These are phyloP conservation scores for Rhodophaea formosa DNA, from an alignment of 2,888 invertebrate species.

Conservation along the genomic window DNA sequence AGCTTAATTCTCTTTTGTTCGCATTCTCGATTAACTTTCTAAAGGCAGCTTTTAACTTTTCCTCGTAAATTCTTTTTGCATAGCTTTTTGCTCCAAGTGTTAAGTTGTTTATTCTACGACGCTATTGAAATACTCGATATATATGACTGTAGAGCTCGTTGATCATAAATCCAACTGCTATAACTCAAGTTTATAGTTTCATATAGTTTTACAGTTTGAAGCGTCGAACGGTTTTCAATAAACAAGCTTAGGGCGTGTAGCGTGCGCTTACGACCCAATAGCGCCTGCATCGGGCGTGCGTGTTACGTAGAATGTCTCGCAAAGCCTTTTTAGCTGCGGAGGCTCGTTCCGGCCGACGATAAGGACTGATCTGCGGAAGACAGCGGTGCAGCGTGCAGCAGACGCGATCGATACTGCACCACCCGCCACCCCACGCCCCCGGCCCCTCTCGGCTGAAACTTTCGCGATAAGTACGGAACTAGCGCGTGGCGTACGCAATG, in stretches of 20 bases:
- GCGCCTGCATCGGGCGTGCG: conserved; percentile 51
- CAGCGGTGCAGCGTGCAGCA: conserved; percentile 75
- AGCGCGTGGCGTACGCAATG: conserved; percentile 80
- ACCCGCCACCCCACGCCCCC: conserved; percentile 34
- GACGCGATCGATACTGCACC: conserved; percentile 79
- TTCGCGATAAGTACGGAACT: conserved; percentile 80
- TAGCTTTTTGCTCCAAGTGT: not conserved
- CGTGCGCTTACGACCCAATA: conserved; percentile 52
- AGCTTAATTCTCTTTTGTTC: not conserved
- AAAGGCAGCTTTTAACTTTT: not conserved
- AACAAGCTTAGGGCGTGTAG: conserved; percentile 55
- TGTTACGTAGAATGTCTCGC: conserved; percentile 49
- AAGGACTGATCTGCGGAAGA: conserved; percentile 79
- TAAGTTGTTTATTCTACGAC: not conserved
- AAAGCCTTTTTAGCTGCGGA: conserved; percentile 66
- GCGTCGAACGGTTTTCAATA: conserved; percentile 54
- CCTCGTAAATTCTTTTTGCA: not conserved
- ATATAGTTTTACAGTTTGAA: conserved; percentile 33
- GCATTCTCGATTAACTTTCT: not conserved
- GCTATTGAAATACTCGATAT: not conserved
- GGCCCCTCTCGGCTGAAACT: conserved; percentile 67
- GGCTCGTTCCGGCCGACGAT: conserved; percentile 70
- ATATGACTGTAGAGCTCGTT: not conserved
- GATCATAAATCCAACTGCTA: not conserved
- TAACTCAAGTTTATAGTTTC: conserved; percentile 14